Conservation (phyloP, 2,113 vertebrate species). For the Hippocampus zosterae region DNA sequence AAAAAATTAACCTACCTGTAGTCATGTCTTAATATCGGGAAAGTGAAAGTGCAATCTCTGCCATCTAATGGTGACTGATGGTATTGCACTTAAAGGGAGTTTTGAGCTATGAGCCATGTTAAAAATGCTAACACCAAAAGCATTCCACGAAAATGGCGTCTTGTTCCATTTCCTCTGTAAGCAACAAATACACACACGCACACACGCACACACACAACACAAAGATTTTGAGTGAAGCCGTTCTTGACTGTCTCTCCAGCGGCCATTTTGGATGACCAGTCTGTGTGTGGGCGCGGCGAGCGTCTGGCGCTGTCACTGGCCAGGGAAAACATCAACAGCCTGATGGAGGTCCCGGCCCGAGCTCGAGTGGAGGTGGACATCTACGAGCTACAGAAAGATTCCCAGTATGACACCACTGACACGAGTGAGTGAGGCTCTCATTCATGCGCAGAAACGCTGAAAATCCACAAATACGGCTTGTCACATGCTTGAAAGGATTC, state of each 20-base stretch:
- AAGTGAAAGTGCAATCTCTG: too few relatives aligned
- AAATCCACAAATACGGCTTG: background rate
- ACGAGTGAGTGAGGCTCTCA: conserved; percentile 78
- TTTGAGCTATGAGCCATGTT: too few relatives aligned
- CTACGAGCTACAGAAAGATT: conserved; percentile 90
- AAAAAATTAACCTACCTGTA: too few relatives aligned
- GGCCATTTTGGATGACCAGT: conserved; percentile 86
- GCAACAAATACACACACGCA: too few relatives aligned
- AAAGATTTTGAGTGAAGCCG: background rate
- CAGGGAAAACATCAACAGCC: conserved; percentile 88
- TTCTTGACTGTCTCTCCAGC: conserved; percentile 54
- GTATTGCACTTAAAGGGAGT: too few relatives aligned
- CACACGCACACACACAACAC: too few relatives aligned
- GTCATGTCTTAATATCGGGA: too few relatives aligned
- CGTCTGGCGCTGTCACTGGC: conserved; percentile 85
- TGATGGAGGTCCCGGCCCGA: conserved; percentile 80
- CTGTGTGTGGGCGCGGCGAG: conserved; percentile 87
- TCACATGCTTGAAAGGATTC: background rate
- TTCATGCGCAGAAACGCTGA: background rate
- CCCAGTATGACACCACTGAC: conserved; percentile 92
- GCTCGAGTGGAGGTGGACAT: conserved; percentile 90
- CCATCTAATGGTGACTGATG: too few relatives aligned
- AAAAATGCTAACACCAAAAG: too few relatives aligned
- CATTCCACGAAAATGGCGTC: too few relatives aligned
- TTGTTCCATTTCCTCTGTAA: too few relatives aligned